Base-by-base conservation (phyloP, 2,113 vertebrate species). In the Bungarus multicinctus region DNA sequence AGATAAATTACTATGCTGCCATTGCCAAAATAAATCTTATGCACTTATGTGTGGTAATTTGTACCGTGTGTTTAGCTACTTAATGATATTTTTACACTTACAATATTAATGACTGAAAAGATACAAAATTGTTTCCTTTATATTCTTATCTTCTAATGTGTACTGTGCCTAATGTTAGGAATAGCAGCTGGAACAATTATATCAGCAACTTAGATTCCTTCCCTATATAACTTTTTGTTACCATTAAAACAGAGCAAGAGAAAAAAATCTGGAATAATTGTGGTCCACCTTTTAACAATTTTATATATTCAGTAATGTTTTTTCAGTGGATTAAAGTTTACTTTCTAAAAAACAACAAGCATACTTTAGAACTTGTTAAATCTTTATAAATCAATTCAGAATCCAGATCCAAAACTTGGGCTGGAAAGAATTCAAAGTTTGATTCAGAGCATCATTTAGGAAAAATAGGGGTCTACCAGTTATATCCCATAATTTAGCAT, bases 181-280 rank as follows among this genome's bases (percentile, higher is more conserved):
- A 54, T 52, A 50, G 11, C 85, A 93, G 3, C 30, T 55, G 88
- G 47, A 94, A 85, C 23, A 94, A 86, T 91, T 34, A 10, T 92
- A 90, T 22, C 50, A 25, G 20, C 7, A 74, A 74, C 90, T 91
- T 74, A n/a, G 88, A 94, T 0, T 94, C 93, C 81, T 91, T 22
- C 22, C 22, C 85, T 54, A 27, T 69, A 52, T 12, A 74, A 14
- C 92, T 93, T 55, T 89, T 53, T 94, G 4, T 88, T 91, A 93
- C 69, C 90, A 16, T 91, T 96, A 54, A 93, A 30, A 90, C 6
- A 22, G 74, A 43, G 74, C 1, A 3, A 87, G 81, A 93, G 92
- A 23, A 60, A 91, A 74, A 23, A 85, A 94, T 94, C 55, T 88
- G 27, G 85, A 89, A 43, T 47, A 89, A 81, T 90, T 93, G 43